Evolutionary conservation across 2,113 vertebrate genomes (phyloP).

Genomic region (Anoplopoma fimbria): DNA sequence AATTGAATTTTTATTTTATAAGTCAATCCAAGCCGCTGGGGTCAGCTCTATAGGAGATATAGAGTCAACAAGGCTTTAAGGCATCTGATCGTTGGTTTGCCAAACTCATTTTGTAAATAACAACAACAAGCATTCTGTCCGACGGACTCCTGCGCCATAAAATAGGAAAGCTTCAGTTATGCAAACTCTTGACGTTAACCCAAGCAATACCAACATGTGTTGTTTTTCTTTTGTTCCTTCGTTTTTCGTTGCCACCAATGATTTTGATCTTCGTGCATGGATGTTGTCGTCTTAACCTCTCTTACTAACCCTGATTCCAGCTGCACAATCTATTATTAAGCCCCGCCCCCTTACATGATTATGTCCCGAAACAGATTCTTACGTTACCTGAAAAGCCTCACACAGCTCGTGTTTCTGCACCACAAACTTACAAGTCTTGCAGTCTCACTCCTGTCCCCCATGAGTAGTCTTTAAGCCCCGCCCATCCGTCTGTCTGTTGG

Average conservation of each 20-base stretch:
- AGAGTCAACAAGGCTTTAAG: conserved; percentile 96
- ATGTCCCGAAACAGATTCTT: conserved; percentile 11
- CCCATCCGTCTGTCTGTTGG: conserved; percentile 57
- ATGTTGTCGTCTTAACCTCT: conserved; percentile 30
- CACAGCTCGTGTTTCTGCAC: conserved; percentile 13
- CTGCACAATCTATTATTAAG: background rate
- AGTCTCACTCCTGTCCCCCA: no score
- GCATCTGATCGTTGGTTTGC: conserved; percentile 86
- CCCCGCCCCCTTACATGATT: background rate
- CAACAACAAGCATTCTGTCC: conserved; percentile 84
- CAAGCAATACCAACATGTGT: conserved; percentile 84
- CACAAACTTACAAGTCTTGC: no score
- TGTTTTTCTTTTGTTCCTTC: conserved; percentile 34
- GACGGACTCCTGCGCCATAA: conserved; percentile 93
- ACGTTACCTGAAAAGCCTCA: background rate
- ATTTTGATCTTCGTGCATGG: conserved; percentile 45
- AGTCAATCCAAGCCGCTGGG: conserved; percentile 93
- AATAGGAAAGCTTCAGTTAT: conserved; percentile 91
- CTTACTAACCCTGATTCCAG: conserved; percentile 44
- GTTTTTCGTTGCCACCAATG: conserved; percentile 28
- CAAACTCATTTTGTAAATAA: conserved; percentile 96
- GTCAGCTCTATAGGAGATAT: conserved; percentile 91
- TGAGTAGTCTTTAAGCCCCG: no score
- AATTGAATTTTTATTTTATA: conserved; percentile 99
- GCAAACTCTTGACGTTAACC: conserved; percentile 79